Conservation (phyloP, 1,140 invertebrate species). For the Babylonia areolata region DNA sequence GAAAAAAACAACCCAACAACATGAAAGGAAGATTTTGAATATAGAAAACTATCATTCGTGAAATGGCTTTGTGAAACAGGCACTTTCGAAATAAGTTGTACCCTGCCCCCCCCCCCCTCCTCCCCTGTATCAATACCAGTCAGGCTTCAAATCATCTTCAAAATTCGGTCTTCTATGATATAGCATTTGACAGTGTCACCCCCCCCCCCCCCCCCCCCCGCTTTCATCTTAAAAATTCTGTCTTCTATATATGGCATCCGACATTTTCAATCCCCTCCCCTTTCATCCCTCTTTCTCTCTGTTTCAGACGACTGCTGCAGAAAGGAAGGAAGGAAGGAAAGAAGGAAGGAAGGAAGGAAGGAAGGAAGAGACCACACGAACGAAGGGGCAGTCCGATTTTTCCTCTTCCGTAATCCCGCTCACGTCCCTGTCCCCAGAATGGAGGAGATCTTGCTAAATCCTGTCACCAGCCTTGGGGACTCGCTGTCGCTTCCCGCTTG, state of each 20-base stretch:
- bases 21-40: too few relatives aligned
- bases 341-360: too few relatives aligned
- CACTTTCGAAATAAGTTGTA: too few relatives aligned
- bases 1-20: too few relatives aligned
- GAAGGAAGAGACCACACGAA: background rate
- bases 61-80: too few relatives aligned
- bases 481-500: background rate
- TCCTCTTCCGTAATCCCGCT: background rate
- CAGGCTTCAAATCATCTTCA: too few relatives aligned
- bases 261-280: conserved; percentile 32
- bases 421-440: background rate
- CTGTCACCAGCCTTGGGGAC: background rate
- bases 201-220: background rate
- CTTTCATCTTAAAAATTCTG: background rate
- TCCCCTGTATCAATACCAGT: too few relatives aligned
- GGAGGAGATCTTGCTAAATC: background rate
- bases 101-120: too few relatives aligned
- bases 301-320: background rate
- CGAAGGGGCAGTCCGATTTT: background rate
- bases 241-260: background rate
- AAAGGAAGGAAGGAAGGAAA: background rate
- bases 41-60: too few relatives aligned
- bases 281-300: conserved; percentile 24
- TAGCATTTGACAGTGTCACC: too few relatives aligned
- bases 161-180: too few relatives aligned